Base-by-base conservation (phyloP, 2,888 invertebrate species). In the Drosophila tripunctata region DNA sequence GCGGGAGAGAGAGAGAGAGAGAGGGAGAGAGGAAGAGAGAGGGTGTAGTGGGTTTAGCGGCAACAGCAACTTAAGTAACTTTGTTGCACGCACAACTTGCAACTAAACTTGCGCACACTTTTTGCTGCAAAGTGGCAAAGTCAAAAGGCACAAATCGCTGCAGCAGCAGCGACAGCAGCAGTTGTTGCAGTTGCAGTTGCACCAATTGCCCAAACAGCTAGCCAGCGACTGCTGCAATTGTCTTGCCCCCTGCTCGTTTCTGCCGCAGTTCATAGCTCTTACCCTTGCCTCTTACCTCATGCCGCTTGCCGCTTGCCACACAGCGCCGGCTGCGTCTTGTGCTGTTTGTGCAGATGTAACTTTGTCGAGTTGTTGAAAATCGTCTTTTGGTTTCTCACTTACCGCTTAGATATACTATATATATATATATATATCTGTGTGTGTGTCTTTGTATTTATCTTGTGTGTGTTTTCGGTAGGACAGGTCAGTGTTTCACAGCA, bases 291-390 rank as follows among this genome's bases (percentile, higher is more conserved):
- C n/a, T n/a, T n/a, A n/a, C n/a, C n/a, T n/a, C n/a, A n/a, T n/a
- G n/a, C n/a, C n/a, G n/a, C 50, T 24, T 36, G 36, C 22, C 5
- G 1, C 30, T 41, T 24, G 43, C 24, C 4, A 24, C 43, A 27
- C 43, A 63, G 44, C 33, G 82, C 82, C 78, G 75, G 82, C 78
- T 79, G 78, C 71, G 64, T 79, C 44, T n/a, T n/a, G n/a, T 69
- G 52, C 44, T 74, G 67, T 83, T 83, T 83, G 83, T 79, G 88
- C 88, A 87, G 82, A 83, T 87, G 82, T 56, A 81, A 69, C 66
- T 60, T 67, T 52, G 44, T n/a, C 51, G 65, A 70, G 35, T 51
- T 43, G 36, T 17, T 41, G 48, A 33, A 30, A 45, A 45, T 41
- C 22, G 43, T 60, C 63, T 73, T n/a, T n/a, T 61, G 17, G 31